Percentiles rank a stretch among this genome's conserved stretches.
Conservation (phyloP, 2,797 vertebrate species). For the Poecilia picta region DNA sequence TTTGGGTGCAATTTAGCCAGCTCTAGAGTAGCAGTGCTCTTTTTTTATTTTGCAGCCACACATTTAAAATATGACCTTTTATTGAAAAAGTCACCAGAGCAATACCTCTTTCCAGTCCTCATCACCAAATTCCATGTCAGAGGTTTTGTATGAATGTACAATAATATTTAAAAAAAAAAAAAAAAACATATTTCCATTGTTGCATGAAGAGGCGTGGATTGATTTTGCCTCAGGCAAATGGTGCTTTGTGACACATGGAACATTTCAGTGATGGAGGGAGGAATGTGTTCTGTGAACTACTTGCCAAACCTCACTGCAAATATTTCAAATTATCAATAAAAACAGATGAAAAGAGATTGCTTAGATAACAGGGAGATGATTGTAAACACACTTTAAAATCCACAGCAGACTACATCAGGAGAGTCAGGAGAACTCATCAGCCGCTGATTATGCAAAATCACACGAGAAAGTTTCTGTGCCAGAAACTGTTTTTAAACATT, state of each 20-base stretch:
- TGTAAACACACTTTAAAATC: background rate
- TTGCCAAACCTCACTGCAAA: background rate
- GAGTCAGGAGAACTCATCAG: background rate
- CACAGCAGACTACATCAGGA: background rate
- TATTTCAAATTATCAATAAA: background rate
- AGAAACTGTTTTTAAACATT: background rate
- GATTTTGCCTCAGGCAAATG: background rate
- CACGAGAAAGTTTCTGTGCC: background rate
- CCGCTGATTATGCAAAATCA: background rate
- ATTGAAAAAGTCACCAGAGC: background rate
- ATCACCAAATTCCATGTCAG: background rate
- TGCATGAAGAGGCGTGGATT: background rate
- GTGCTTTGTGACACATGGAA: background rate
- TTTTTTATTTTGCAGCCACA: slow-evolving; percentile 11
- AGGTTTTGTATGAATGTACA: background rate
- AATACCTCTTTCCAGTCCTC: background rate
- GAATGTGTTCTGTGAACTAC: background rate
- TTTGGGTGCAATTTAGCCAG: background rate
- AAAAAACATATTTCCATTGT: background rate
- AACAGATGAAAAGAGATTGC: background rate
- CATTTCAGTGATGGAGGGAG: slow-evolving; percentile 1
- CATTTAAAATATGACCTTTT: slow-evolving; percentile 10
- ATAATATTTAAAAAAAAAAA: background rate
- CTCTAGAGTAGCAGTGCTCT: background rate
- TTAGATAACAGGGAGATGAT: background rate